Base-by-base conservation (phyloP, 2,888 invertebrate genomes). In the Melinaea menophilus region DNA sequence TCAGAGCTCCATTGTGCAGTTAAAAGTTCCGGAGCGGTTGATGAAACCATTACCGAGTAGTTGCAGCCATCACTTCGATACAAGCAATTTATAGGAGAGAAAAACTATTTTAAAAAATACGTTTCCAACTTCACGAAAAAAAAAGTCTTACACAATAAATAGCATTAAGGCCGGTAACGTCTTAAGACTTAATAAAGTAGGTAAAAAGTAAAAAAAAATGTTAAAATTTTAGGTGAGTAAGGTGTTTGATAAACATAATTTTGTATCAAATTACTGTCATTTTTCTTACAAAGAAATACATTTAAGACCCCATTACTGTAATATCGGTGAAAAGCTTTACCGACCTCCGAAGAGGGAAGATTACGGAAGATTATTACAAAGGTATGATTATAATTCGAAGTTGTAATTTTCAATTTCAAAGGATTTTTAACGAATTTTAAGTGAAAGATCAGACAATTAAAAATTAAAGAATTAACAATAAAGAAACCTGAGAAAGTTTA, bases 1-100 rank as follows among this genome's bases (percentile, higher is more conserved):
- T 56, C 22, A 56, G 45, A 62, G 55, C 59, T 56, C 62, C 63
- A 60, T 66, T 61, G 65, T 66, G 59, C 57, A 63, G 68, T 69
- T 67, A 67, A 69, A 68, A 71, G 66, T 67, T 69, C 56, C 58
- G 55, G 54, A 59, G 63, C 55, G 48, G 56, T 61, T 64, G 63
- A 67, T 62, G 67, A 64, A 64, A 69, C 69, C 65, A 67, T 68
- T 68, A 65, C 62, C 33, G 55, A 59, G 55, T 69, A 56, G 63
- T 66, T 64, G 51, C 48, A 59, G 31, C 45, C 61, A 41, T 60
- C 59, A 48, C 54, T 51, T 56, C 54, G 45, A 63, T 56, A 63
- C 59, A 45, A 47, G 48, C 56, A 59, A 56, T 48, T 34, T 41
- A 59, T 59, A 58, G 59, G 46, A 58, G n/a, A 31, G 45, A n/a